phyloP scores from a whole-genome alignment of 2,797 vertebrate genomes.

The Gephyroberyx darwinii region DNA sequence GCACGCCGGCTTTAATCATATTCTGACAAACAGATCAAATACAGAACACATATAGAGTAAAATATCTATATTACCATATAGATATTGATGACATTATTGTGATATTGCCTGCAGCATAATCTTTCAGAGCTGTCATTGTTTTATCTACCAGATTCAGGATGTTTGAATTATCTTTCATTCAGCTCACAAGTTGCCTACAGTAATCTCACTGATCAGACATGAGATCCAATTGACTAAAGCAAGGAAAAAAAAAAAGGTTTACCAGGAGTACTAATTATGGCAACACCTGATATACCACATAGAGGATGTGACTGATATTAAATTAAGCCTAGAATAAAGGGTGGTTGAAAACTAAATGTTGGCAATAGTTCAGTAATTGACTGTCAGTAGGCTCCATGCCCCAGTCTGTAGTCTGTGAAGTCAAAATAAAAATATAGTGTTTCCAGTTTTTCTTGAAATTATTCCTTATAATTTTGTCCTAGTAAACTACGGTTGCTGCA shows the following conservation, averaged over 20 bases:
- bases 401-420: neutral
- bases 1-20: no score
- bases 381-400: neutral
- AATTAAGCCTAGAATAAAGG: neutral
- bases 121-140: no score
- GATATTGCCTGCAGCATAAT: no score
- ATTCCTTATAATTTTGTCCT: neutral
- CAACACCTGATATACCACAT: neutral
- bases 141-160: no score
- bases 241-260: neutral
- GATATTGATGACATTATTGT: no score
- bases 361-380: neutral
- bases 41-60: no score
- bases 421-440: neutral
- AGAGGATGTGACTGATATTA: neutral
- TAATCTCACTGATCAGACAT: no score
- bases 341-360: neutral
- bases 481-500: neutral
- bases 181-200: no score
- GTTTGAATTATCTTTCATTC: no score
- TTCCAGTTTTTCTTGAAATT: neutral
- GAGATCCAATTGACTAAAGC: neutral
- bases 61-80: no score
- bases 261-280: neutral
- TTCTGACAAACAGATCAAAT: no score